Percentiles rank a stretch among this genome's conserved stretches.
These are phyloP conservation scores for Hylyphantes graminicola DNA, from an alignment of 1,140 invertebrate species.

Conservation along the genomic window DNA sequence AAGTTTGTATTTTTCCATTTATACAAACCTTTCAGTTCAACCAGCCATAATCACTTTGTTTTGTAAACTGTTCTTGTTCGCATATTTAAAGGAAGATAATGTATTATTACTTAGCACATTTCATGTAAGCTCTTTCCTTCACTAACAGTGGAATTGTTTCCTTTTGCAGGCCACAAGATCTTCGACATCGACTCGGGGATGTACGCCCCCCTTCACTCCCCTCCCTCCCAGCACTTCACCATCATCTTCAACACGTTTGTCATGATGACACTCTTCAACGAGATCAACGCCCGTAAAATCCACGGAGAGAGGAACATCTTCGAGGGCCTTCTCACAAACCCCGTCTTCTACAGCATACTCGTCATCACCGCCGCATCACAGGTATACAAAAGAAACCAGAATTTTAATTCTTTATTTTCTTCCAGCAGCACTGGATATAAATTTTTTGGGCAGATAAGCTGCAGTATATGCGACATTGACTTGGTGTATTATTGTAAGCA, in stretches of 20 bases:
- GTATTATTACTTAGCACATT: too few species aligned
- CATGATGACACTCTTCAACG: constrained; percentile 99
- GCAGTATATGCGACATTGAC: too few species aligned
- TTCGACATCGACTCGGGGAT: constrained; percentile 84
- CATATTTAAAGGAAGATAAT: too few species aligned
- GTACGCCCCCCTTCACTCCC: constrained; percentile 75
- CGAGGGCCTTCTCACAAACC: constrained; percentile 95
- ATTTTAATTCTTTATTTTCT: too few species aligned
- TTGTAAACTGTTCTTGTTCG: too few species aligned
- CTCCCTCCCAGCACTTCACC: constrained; percentile 96
- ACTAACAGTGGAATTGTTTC: not conserved
- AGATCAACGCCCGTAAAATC: constrained; percentile 99
- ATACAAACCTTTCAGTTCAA: too few species aligned
- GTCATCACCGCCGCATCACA: constrained; percentile 91
- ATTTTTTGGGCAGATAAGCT: too few species aligned
- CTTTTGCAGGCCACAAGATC: constrained; percentile 79
- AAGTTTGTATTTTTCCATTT: too few species aligned
- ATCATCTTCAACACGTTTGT: constrained; percentile 99
- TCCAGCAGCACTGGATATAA: too few species aligned
- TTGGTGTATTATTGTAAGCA: too few species aligned
- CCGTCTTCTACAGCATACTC: constrained; percentile 99
- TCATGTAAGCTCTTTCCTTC: too few species aligned
- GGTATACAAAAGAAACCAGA: constrained; percentile 72
- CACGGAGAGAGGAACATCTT: constrained; percentile 99
- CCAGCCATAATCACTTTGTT: too few species aligned